phyloP scores from a whole-genome alignment of 2,797 vertebrate genomes.

The Podargus strigoides region DNA sequence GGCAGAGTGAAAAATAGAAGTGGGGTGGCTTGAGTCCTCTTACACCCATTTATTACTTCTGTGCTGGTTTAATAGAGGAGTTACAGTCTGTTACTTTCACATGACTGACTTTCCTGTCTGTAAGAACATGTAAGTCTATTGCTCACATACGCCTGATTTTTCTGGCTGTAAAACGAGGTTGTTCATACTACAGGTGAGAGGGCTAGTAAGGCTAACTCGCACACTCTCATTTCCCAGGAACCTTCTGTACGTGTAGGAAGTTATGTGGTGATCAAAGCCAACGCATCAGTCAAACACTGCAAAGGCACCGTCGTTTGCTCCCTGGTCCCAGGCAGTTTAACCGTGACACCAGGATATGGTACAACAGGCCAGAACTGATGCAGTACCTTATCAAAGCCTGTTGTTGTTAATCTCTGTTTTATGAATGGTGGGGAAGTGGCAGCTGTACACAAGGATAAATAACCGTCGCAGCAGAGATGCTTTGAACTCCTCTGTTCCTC shows the following conservation, averaged over 20 bases:
- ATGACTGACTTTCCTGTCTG: not conserved
- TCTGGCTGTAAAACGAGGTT: not conserved
- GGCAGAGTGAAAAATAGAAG: not conserved
- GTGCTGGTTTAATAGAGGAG: not conserved
- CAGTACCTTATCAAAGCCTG: not conserved
- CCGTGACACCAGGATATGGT: not conserved
- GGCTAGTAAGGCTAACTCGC: not conserved
- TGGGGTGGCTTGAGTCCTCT: fast-evolving
- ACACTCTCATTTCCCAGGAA: fast-evolving
- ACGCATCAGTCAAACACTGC: fast-evolving
- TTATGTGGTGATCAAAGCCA: not conserved
- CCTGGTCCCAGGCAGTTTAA: not conserved
- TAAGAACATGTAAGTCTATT: not conserved
- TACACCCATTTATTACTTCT: not conserved
- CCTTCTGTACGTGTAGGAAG: not conserved
- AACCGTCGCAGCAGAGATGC: not conserved
- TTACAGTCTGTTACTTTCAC: not conserved
- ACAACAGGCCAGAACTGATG: not conserved
- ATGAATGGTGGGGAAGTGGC: not conserved
- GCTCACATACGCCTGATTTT: not conserved
- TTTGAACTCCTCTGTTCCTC: conserved; percentile 14
- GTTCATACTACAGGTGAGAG: not conserved
- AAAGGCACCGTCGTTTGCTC: fast-evolving
- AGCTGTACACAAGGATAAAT: not conserved
- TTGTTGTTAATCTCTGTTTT: not conserved